Evolutionary conservation across 2,797 vertebrate genomes (phyloP).

Genomic region (Catharus ustulatus): DNA sequence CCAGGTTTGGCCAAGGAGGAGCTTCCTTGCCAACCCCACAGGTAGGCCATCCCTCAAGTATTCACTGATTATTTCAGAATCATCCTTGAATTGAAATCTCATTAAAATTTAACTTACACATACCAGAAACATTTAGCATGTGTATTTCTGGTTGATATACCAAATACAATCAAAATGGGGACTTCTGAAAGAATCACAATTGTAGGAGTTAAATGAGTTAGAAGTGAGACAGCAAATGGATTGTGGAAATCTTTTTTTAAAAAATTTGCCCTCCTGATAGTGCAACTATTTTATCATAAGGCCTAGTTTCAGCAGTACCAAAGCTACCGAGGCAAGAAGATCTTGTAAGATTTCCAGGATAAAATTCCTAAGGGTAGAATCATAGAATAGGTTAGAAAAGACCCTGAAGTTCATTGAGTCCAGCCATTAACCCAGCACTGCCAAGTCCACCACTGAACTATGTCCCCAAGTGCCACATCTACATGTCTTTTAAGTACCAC

Average conservation of each 20-base stretch:
- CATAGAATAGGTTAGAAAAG: not conserved
- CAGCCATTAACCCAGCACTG: not conserved
- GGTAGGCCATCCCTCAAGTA: not conserved
- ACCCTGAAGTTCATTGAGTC: not conserved
- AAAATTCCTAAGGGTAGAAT: not conserved
- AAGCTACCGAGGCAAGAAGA: not conserved
- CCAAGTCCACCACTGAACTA: not conserved
- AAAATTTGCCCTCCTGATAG: not conserved
- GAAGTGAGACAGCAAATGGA: not conserved
- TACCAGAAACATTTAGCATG: not conserved
- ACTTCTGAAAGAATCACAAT: not conserved
- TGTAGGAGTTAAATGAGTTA: not conserved
- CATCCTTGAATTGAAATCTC: not conserved
- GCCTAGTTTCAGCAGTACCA: not conserved
- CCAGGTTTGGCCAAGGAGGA: not conserved
- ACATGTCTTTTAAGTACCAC: not conserved
- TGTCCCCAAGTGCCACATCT: not conserved
- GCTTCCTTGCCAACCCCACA: not conserved
- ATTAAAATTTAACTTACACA: not conserved
- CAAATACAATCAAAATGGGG: not conserved
- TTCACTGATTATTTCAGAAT: not conserved
- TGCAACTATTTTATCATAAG: not conserved
- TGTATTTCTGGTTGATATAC: slow-evolving; percentile 32
- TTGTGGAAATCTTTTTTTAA: not conserved
- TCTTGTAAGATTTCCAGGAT: not conserved